Percentiles rank a stretch among this genome's conserved stretches.
phyloP scores from a whole-genome alignment of 2,113 vertebrate species.

The Tragelaphus strepsiceros region DNA sequence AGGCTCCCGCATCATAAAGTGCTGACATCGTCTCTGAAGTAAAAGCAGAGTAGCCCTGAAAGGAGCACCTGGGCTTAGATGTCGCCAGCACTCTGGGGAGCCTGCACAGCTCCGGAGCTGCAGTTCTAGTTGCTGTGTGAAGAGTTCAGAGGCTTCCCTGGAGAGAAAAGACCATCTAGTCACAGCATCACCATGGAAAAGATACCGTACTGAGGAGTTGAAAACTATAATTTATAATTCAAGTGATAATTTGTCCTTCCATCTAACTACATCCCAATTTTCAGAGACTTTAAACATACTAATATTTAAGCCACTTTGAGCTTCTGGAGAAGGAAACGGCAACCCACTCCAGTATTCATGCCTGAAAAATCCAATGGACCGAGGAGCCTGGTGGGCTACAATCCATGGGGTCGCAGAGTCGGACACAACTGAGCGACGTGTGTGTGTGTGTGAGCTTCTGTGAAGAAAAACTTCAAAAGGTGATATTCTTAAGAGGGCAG shows the following conservation, averaged over 20 bases:
- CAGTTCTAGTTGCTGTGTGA: neutral
- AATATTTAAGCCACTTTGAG: neutral
- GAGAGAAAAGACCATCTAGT: neutral
- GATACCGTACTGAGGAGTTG: neutral
- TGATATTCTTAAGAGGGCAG: neutral
- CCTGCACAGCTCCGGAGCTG: fast-evolving
- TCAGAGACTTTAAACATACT: neutral
- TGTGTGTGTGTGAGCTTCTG: neutral
- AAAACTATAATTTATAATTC: neutral
- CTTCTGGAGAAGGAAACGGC: neutral
- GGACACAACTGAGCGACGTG: too few relatives aligned
- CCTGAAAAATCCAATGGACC: too few relatives aligned
- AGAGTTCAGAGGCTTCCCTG: neutral
- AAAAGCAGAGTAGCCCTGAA: neutral
- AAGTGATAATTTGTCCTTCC: neutral
- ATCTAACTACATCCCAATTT: neutral
- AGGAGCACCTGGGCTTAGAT: neutral
- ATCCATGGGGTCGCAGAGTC: too few relatives aligned
- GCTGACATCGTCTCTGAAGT: slow-evolving; percentile 11
- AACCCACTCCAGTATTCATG: too few relatives aligned
- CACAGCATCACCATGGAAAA: neutral
- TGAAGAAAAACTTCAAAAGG: neutral
- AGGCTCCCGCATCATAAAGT: slow-evolving; percentile 54
- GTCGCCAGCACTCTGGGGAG: neutral
- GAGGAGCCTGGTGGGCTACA: too few relatives aligned